phyloP scores from a whole-genome alignment of 2,888 invertebrate species.

The Empis stercorea region DNA sequence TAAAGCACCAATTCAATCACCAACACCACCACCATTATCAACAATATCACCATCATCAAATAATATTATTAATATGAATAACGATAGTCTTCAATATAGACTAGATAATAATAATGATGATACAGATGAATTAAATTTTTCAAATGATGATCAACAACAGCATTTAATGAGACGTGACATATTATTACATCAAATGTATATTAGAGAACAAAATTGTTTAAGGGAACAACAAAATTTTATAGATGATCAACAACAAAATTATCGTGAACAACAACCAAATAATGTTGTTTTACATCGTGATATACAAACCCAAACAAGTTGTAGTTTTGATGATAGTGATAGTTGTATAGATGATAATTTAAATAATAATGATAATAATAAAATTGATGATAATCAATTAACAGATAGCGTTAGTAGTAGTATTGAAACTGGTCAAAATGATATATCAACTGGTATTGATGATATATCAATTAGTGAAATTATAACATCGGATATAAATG shows the following conservation, averaged over 20 bases:
- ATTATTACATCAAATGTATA: no score
- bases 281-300: background rate
- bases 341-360: background rate
- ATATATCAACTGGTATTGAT: background rate
- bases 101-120: background rate
- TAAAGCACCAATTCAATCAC: slow-evolving; percentile 9
- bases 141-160: background rate
- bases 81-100: background rate
- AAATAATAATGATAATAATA: background rate
- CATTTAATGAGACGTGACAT: background rate
- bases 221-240: background rate
- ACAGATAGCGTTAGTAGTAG: background rate
- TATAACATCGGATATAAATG: no score
- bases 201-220: no score
- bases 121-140: background rate
- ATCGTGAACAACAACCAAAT: background rate
- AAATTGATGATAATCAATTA: background rate
- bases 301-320: background rate
- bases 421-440: background rate
- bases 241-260: background rate
- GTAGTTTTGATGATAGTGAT: slow-evolving; percentile 1
- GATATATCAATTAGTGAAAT: no score
- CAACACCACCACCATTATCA: slow-evolving; percentile 9
- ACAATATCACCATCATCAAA: slow-evolving; percentile 1
- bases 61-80: background rate